Base-by-base conservation (phyloP, 2,888 invertebrate species). In the Stratiomys singularior region DNA sequence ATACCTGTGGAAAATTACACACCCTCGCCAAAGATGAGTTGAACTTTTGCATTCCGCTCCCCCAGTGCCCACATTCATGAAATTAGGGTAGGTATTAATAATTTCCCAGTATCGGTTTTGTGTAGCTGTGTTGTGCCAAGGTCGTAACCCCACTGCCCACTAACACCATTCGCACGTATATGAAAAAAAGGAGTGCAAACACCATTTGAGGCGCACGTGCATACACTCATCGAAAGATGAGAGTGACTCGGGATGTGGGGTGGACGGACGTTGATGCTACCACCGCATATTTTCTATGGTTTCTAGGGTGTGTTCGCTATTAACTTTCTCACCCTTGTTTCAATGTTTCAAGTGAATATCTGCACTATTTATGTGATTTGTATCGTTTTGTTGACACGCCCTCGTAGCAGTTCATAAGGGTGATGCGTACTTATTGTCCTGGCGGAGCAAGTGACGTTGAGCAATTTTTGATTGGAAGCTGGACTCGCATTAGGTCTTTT, bases 341-440 rank as follows among this genome's bases (percentile, higher is more conserved):
- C 60, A 74, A 74, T 74, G 74, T 74, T 74, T 74, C 74, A 58
- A 74, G 44, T 69, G 69, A 69, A 69, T 69, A 69, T 74, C 58
- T 37, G 21, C 76, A 76, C 60, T 63, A 64, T 44, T 63, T 67
- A 67, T 67, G 64, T 67, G 77, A 77, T 77, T 79, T 79, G 78
- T 78, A 79, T 78, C 79, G 72, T 77, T 78, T 79, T 78, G 76
- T 79, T 79, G 79, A 74, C 79, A 79, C 79, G 79, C 79, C 79
- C 79, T 79, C 79, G 78, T 79, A 78, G 76, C 69, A 77, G 72
- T 56, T 30, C 47, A 47, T 23, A 0, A 69, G 71, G 78, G 76
- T 78, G 79, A 78, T 76, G 77, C 71, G 76, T 77, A 60, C 46
- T 69, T 79, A 77, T 77, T 64, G 13, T 28, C 4, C 69, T 21